Evolutionary conservation across 2,797 vertebrate genomes (phyloP).

Genomic region (Gadopsis bispinosus): DNA sequence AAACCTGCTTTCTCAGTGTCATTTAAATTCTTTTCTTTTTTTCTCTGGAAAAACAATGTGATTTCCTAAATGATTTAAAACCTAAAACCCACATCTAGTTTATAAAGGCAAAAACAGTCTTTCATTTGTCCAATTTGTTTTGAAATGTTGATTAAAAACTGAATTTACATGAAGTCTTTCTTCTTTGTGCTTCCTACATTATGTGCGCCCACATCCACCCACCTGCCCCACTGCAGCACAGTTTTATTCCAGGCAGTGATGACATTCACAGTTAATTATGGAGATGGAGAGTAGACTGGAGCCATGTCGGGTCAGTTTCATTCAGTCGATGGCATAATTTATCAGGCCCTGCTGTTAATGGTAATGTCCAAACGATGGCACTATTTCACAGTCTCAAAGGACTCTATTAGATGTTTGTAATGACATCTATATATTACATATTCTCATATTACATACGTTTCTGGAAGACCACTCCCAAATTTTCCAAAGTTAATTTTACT

Average conservation of each 20-base stretch:
- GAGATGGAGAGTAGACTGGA: conserved; percentile 36
- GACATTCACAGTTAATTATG: conserved; percentile 37
- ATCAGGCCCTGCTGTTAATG: conserved; percentile 40
- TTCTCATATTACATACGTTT: no score
- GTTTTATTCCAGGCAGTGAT: neutral
- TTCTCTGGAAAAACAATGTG: conserved; percentile 64
- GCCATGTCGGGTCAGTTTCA: conserved; percentile 4
- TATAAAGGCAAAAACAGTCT: conserved; percentile 67
- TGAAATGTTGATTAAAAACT: conserved; percentile 79
- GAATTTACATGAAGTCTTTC: conserved; percentile 73
- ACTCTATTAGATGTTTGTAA: neutral
- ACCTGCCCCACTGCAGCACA: neutral
- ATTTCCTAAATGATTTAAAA: conserved; percentile 77
- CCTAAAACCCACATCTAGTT: conserved; percentile 69
- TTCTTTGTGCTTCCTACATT: conserved; percentile 25
- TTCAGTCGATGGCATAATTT: conserved; percentile 28
- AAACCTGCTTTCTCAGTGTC: conserved; percentile 68
- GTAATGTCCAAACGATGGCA: conserved; percentile 48
- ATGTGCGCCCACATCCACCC: neutral
- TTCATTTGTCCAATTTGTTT: conserved; percentile 80
- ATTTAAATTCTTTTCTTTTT: conserved; percentile 50
- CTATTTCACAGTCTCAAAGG: conserved; percentile 37
- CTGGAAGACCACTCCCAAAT: no score
- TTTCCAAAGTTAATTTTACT: no score
- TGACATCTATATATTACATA: neutral